Conservation (phyloP, 2,113 vertebrate species). For the Phoxinus phoxinus region DNA sequence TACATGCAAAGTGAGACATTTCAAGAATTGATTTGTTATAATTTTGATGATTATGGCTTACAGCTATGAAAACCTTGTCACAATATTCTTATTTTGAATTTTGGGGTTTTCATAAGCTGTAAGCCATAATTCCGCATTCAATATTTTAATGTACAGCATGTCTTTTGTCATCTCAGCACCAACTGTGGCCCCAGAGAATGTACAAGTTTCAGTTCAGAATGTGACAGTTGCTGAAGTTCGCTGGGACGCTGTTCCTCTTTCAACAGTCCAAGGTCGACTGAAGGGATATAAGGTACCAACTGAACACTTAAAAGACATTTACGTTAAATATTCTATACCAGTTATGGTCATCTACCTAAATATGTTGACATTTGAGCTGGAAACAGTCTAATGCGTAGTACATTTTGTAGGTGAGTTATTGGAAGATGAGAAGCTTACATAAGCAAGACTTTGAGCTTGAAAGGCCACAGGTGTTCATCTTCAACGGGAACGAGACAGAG, state of each 20-base stretch:
- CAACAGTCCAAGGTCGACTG: constrained; percentile 84
- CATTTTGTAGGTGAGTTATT: constrained; percentile 85
- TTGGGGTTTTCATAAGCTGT: too few relatives aligned
- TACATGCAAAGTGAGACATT: too few relatives aligned
- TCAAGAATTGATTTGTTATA: too few relatives aligned
- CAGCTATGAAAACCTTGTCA: too few relatives aligned
- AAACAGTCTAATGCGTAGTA: background rate
- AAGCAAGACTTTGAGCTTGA: constrained; percentile 74
- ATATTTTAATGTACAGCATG: background rate
- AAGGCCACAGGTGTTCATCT: constrained; percentile 83
- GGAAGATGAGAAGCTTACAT: constrained; percentile 78
- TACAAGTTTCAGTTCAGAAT: constrained; percentile 85
- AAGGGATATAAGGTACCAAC: constrained; percentile 87
- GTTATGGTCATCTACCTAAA: background rate
- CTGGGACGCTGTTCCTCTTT: constrained; percentile 86
- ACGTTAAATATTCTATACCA: background rate
- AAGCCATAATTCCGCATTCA: too few relatives aligned
- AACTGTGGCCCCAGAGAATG: constrained; percentile 83
- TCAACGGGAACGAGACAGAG: constrained; percentile 84
- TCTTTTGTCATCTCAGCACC: constrained; percentile 77
- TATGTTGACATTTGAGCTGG: background rate
- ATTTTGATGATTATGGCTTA: too few relatives aligned
- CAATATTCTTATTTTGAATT: too few relatives aligned
- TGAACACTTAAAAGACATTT: background rate
- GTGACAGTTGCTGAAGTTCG: constrained; percentile 88